A percentile compares a stretch with the other conserved stretches of the same genome.
Conservation (phyloP, 1,140 invertebrate species). For the Scaptomyza pallida region DNA sequence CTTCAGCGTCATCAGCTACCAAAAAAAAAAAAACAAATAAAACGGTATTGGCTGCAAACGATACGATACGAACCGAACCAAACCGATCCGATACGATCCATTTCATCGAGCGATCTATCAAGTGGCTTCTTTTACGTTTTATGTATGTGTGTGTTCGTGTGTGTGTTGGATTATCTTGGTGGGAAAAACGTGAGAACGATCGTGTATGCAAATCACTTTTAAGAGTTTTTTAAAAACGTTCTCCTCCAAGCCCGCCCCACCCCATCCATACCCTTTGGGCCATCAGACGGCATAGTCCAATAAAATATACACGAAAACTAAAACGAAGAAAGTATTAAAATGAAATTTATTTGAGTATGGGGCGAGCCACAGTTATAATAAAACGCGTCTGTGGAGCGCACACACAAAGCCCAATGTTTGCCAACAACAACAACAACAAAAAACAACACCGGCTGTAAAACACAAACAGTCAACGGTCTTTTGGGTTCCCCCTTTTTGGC, state of each 20-base stretch:
- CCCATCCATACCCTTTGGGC: no score
- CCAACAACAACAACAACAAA: slow-evolving; percentile 63
- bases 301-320: slow-evolving; percentile 77
- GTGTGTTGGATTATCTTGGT: slow-evolving; percentile 66
- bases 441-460: slow-evolving; percentile 63
- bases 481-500: slow-evolving; percentile 15
- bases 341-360: slow-evolving; percentile 77
- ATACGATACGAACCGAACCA: slow-evolving; percentile 1
- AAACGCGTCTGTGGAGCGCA: slow-evolving; percentile 74
- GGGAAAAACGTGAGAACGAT: slow-evolving; percentile 75
- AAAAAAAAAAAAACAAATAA: slow-evolving; percentile 11
- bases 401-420: slow-evolving; percentile 79
- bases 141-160: not conserved
- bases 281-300: slow-evolving; percentile 43
- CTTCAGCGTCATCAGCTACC: slow-evolving; percentile 22
- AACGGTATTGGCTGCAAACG: slow-evolving; percentile 70
- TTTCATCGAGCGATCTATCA: slow-evolving; percentile 65
- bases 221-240: slow-evolving; percentile 16
- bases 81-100: slow-evolving; percentile 9
- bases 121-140: slow-evolving; percentile 28
- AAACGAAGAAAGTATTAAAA: slow-evolving; percentile 82
- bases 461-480: slow-evolving; percentile 57
- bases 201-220: slow-evolving; percentile 78
- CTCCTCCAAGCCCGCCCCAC: not conserved
- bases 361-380: slow-evolving; percentile 79